Base-by-base conservation (phyloP, 2,797 vertebrate genomes). In the Acrossocheilus wenchowensis region DNA sequence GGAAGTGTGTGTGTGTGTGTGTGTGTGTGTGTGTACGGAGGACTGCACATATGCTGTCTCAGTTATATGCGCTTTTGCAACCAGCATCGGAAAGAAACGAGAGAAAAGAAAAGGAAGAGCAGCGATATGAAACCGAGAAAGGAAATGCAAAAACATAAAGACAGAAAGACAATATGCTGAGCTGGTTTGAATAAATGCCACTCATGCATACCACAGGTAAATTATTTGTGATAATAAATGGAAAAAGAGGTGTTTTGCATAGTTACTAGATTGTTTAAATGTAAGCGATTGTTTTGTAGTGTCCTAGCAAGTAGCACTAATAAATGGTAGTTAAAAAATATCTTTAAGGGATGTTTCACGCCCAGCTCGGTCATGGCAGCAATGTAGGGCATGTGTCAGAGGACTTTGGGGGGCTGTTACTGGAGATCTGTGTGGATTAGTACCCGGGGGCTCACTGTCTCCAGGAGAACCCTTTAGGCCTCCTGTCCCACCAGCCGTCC, bases 391-490 rank as follows among this genome's bases (percentile, higher is more conserved):
- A 90, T 89, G 88, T 88, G 89, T 72, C 54, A 39, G 36, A 48
- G 50, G 26, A 54, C 71, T 71, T 45, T 48, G 57, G 72, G 54
- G 43, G 64, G 71, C 88, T 74, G 80, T 83, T 83, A 60, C 43
- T 26, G n/a, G 75, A 71, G 82, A 82, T 89, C 86, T 89, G 66
- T 84, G 71, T 74, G 88, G 89, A 91, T 91, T 90, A 91, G 84
- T 48, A 71, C 41, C 30, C 8, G 8, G 34, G 62, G 62, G 19
- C 72, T 88, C 7, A 73, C 84, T 90, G 89, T 87, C 88, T 90
- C 78, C 82, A 74, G 72, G 54, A 88, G 78, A 30, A 41, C 60
- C 19, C 73, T 39, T 34, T 26, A 60, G 50, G 45, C 26, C 60
- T 62, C 45, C 10, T 3, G 60, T 52, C 78, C 57, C 48, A 80